A percentile compares a stretch with the other conserved stretches of the same genome.
Evolutionary conservation across 2,888 invertebrate genomes (phyloP).

Genomic region (Kuschelorhynchus macadamiae): DNA sequence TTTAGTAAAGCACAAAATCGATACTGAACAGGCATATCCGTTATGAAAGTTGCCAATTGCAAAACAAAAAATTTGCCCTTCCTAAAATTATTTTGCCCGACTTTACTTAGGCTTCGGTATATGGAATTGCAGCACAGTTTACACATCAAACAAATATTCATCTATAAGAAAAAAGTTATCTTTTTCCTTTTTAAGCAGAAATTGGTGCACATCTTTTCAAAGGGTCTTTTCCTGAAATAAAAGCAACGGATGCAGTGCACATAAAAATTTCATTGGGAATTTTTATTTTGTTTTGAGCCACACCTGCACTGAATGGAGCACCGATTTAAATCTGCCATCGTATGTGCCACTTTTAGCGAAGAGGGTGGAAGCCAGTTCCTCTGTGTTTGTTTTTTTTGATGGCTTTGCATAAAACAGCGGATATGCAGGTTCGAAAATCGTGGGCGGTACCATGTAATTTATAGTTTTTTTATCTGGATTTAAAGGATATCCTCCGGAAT

Average conservation of each 20-base stretch:
- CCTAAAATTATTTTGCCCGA: too few species aligned
- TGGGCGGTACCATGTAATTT: slow-evolving; percentile 19
- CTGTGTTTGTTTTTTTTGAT: slow-evolving; percentile 13
- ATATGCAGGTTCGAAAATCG: slow-evolving; percentile 39
- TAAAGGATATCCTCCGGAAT: too few species aligned
- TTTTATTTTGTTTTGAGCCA: slow-evolving; percentile 33
- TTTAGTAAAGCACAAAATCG: too few species aligned
- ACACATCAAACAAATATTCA: background rate
- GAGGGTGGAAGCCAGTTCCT: slow-evolving; percentile 38
- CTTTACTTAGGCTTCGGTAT: background rate
- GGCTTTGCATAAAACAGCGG: slow-evolving; percentile 39
- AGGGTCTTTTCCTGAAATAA: slow-evolving; percentile 31
- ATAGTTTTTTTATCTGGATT: too few species aligned
- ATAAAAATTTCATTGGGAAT: slow-evolving; percentile 47
- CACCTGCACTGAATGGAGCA: slow-evolving; percentile 44
- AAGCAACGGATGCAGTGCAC: slow-evolving; percentile 42
- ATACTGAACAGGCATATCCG: too few species aligned
- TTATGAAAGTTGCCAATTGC: too few species aligned
- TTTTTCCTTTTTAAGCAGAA: background rate
- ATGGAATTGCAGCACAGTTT: background rate
- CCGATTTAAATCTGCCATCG: slow-evolving; percentile 35
- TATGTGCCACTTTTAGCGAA: slow-evolving; percentile 39
- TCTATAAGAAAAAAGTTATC: too few species aligned
- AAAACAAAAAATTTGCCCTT: too few species aligned
- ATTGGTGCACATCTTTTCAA: slow-evolving; percentile 21